phyloP scores from a whole-genome alignment of 2,888 invertebrate genomes.

The Limulus polyphemus region DNA sequence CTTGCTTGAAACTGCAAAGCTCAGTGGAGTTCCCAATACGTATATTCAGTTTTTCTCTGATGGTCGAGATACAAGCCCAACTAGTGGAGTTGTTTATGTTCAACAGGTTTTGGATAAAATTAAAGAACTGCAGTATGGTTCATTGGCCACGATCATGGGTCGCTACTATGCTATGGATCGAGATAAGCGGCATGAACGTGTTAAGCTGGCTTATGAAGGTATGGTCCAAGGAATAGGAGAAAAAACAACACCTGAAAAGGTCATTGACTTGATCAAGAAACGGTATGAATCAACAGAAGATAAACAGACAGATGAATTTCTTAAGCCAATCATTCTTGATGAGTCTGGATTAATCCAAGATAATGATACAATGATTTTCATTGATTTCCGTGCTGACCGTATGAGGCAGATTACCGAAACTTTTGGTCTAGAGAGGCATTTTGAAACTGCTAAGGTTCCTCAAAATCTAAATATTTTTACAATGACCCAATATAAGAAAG shows the following conservation, averaged over 20 bases:
- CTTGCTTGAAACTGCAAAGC: slow-evolving; percentile 37
- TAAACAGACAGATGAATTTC: slow-evolving; percentile 38
- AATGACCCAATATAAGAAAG: slow-evolving; percentile 41
- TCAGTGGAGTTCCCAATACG: slow-evolving; percentile 35
- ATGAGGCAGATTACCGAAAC: slow-evolving; percentile 39
- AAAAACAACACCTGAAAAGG: slow-evolving; percentile 28
- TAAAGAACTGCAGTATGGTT: slow-evolving; percentile 23
- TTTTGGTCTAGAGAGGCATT: slow-evolving; percentile 31
- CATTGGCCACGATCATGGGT: slow-evolving; percentile 35
- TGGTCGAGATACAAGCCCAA: slow-evolving; percentile 38
- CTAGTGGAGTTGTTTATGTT: slow-evolving; percentile 32
- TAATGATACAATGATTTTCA: slow-evolving; percentile 39
- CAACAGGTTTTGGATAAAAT: slow-evolving; percentile 25
- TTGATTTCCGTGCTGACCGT: slow-evolving; percentile 39
- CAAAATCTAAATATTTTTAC: slow-evolving; percentile 30
- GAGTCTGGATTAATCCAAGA: slow-evolving; percentile 34
- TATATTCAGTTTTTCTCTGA: slow-evolving; percentile 39
- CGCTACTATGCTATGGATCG: slow-evolving; percentile 42
- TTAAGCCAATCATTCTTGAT: slow-evolving; percentile 37
- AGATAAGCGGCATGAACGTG: slow-evolving; percentile 34
- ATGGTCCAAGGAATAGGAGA: slow-evolving; percentile 37
- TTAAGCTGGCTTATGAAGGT: slow-evolving; percentile 38
- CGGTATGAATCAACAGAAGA: slow-evolving; percentile 29
- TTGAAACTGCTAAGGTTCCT: slow-evolving; percentile 31
- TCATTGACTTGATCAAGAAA: slow-evolving; percentile 25